These are phyloP conservation scores for Nephrotoma guestfalica DNA, from an alignment of 2,888 invertebrate species.

Conservation along the genomic window DNA sequence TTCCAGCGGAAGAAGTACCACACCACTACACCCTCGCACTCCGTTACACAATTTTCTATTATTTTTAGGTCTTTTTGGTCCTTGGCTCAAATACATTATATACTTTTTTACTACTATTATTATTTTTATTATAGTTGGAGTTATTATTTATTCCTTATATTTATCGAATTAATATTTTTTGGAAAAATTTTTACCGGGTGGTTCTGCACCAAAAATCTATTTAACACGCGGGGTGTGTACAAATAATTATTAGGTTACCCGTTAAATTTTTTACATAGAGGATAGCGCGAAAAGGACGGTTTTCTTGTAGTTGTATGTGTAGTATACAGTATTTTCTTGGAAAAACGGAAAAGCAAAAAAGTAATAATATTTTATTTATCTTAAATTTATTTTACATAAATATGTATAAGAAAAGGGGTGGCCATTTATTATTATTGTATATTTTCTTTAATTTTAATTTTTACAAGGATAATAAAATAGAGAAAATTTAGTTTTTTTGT, in stretches of 20 bases:
- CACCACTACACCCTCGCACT: neutral
- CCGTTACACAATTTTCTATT: neutral
- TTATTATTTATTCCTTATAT: neutral
- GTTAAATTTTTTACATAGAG: neutral
- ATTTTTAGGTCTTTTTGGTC: neutral
- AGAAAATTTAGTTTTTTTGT: neutral
- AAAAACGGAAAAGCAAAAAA: neutral
- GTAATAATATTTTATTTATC: neutral
- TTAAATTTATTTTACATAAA: neutral
- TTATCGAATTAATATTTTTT: neutral
- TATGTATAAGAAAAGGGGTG: neutral
- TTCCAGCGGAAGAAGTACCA: neutral
- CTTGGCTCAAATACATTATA: neutral
- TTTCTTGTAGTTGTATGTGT: neutral
- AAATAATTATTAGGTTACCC: neutral
- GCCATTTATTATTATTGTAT: neutral
- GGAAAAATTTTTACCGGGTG: neutral
- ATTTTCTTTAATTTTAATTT: neutral
- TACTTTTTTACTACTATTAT: neutral
- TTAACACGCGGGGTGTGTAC: too few species aligned
- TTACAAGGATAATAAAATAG: neutral
- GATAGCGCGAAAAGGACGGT: neutral
- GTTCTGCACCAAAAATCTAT: neutral
- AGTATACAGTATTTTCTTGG: neutral
- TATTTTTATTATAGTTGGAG: neutral